Base-by-base conservation (phyloP, 2,888 invertebrate genomes). In the Torymus auratus region DNA sequence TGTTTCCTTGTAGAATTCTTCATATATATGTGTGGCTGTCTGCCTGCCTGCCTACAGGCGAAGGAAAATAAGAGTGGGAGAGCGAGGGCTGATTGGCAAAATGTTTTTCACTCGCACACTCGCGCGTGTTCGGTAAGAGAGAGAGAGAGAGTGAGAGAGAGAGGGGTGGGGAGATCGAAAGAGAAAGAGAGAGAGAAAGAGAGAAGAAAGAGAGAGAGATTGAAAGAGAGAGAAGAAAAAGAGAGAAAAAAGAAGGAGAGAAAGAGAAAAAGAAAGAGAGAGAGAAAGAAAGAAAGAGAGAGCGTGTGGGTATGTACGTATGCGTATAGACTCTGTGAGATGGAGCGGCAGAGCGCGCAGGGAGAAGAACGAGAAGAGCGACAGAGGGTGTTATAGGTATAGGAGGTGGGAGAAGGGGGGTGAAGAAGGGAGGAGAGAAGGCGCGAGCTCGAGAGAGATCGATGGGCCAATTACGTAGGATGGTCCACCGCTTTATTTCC, bases 381-480 rank as follows among this genome's bases (percentile, higher is more conserved):
- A 28, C 28, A 28, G 28, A 4, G 28, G 28, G 28, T 28, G 28
- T 2, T 28, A 28, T 28, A 28, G 28, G 28, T 28, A 28, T 2
- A 28, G 3, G 28, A 7, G 28, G 11, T 10, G 23, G 28, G 2
- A 5, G 20, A 0, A 14, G 1, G n/a, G n/a, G 56, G 50, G 56
- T 20, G 15, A 65, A 58, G 50, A 65, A 58, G 55, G 15, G 73
- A 20, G 65, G 10, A 20, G 41, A 20, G 41, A 50, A 50, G 50
- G 56, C 2, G 68, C 28, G 20, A 11, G 53, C 10, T 50, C 50
- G 60, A 58, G 28, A 13, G 53, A 80, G 73, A 82, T 82, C 72
- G 80, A 80, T 75, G 80, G 77, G 28, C 76, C 73, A 82, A 80
- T 82, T 77, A 73, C 73, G 67, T 64, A 65, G 75, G 64, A 76